Evolutionary conservation across 2,113 vertebrate species (phyloP).

Genomic region (Nycticryphes semicollaris): DNA sequence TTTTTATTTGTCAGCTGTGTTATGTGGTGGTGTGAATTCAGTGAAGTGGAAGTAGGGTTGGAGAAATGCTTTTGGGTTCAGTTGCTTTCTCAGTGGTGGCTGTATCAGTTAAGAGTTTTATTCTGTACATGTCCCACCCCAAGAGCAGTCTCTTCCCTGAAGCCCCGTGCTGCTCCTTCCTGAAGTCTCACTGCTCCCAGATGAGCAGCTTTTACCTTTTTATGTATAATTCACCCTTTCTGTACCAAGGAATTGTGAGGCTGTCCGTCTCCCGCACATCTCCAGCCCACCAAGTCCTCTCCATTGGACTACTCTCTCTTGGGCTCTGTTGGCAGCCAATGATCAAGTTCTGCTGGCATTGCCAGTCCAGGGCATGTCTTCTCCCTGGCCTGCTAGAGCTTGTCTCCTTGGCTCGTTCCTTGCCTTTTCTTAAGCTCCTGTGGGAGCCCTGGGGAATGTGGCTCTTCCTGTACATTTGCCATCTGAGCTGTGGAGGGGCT

Average conservation of each 20-base stretch:
- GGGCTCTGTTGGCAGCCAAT: neutral
- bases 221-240: neutral
- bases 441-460: neutral
- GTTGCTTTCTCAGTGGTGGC: neutral
- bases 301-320: neutral
- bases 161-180: neutral
- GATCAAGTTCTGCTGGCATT: neutral
- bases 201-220: neutral
- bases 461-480: neutral
- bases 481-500: neutral
- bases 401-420: neutral
- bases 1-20: neutral
- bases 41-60: neutral
- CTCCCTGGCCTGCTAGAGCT: neutral
- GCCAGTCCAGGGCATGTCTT: neutral
- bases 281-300: neutral
- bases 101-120: neutral
- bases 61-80: neutral
- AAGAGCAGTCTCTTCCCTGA: neutral
- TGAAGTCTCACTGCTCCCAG: neutral
- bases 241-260: neutral
- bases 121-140: neutral
- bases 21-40: neutral
- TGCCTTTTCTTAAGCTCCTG: neutral
- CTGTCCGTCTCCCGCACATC: neutral